phyloP scores from a whole-genome alignment of 2,797 vertebrate species.

The Parauchenoglanis ngamensis region DNA sequence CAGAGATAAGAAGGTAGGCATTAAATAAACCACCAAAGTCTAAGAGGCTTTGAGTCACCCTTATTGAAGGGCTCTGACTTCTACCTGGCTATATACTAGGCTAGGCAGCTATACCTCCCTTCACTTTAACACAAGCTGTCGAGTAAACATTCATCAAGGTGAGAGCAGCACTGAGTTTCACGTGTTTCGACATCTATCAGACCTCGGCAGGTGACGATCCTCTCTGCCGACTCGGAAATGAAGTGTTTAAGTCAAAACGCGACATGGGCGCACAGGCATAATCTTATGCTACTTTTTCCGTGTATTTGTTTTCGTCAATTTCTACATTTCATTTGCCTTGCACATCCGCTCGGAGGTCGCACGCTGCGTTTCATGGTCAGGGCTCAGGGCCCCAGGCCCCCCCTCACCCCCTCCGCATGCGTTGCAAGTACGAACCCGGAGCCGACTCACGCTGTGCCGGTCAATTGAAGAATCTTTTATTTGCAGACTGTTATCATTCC shows the following conservation, averaged over 20 bases:
- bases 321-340: conserved; percentile 67
- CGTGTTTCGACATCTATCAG: conserved; percentile 50
- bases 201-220: conserved; percentile 40
- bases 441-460: conserved; percentile 73
- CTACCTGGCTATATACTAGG: conserved; percentile 71
- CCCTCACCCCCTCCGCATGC: conserved; percentile 54
- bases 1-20: conserved; percentile 69
- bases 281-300: conserved; percentile 53
- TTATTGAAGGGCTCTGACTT: conserved; percentile 77
- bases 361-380: conserved; percentile 68
- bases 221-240: conserved; percentile 47
- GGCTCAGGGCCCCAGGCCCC: conserved; percentile 58
- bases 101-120: conserved; percentile 9
- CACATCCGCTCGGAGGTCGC: conserved; percentile 58
- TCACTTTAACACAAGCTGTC: conserved; percentile 36
- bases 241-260: conserved; percentile 53
- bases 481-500: conserved; percentile 77
- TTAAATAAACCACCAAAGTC: conserved; percentile 55
- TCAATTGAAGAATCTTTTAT: conserved; percentile 81
- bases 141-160: conserved; percentile 47
- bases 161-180: conserved; percentile 29
- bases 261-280: conserved; percentile 51
- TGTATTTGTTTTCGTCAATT: conserved; percentile 64
- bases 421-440: conserved; percentile 57
- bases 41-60: conserved; percentile 77